These are phyloP conservation scores for Oligia strigilis DNA, from an alignment of 2,888 invertebrate genomes.

Conservation along the genomic window DNA sequence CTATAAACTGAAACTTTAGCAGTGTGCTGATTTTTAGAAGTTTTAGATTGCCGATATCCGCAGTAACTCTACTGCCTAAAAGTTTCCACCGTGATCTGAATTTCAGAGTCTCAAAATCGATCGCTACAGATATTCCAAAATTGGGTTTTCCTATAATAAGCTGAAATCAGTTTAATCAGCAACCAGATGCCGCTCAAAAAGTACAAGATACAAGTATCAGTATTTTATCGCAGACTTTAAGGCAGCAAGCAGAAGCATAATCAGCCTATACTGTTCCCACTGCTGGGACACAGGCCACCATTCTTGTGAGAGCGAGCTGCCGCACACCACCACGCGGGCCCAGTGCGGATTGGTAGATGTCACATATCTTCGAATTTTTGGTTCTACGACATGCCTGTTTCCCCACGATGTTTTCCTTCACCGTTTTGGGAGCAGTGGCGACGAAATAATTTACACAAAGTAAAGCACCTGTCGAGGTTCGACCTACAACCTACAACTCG, in stretches of 20 bases:
- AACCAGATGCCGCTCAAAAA: neutral
- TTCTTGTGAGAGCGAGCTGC: neutral
- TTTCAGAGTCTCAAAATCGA: neutral
- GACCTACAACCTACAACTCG: too few species aligned
- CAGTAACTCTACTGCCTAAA: neutral
- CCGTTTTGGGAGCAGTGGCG: neutral
- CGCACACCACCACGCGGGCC: neutral
- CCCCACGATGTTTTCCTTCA: neutral
- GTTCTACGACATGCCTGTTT: neutral
- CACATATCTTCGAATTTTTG: neutral
- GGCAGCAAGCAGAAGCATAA: neutral
- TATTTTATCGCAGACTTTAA: neutral
- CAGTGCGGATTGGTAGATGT: neutral
- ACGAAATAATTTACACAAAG: neutral
- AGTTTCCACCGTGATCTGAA: neutral
- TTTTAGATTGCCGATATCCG: neutral
- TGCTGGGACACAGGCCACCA: neutral
- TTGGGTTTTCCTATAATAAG: neutral
- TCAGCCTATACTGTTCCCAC: neutral
- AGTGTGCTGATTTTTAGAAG: neutral
- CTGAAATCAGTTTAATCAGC: neutral
- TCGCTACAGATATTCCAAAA: neutral
- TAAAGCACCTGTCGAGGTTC: neutral
- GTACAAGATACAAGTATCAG: neutral
- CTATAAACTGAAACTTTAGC: too few species aligned